Evolutionary conservation across 2,113 vertebrate genomes (phyloP), one percentile per base, ranked within the genome.

Genomic region (Pachypanchax playfairii): DNA sequence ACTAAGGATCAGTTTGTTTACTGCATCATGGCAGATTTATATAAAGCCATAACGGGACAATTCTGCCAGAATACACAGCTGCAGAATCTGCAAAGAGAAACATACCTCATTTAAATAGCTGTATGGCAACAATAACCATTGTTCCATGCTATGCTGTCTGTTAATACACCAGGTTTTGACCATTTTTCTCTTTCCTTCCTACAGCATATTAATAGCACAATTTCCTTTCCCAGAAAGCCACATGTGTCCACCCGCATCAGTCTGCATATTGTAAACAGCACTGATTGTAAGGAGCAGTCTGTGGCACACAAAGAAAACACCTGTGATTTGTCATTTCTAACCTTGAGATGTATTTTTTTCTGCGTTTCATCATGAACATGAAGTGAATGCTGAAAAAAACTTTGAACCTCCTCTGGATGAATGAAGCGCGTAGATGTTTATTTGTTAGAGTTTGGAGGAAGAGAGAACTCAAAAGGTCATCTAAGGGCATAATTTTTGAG

Each of bases 361-460:
- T 41, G 42, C 47, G 18, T 54, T 49, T 15, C 24, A 21, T 15
- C 26, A 65, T 49, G 15, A 48, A 56, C 65, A 75, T 47, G 29
- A 65, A 55, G 24, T 33, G 58, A 75, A 79, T 18, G n/a, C 33
- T 39, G 22, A 44, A 74, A 59, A 72, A 62, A 39, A 44, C 53
- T 31, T 36, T 20, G 26, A 65, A 35, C 21, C 43, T 67, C 14
- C 31, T 58, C 47, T 35, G 43, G 47, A 53, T 33, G 24, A 73
- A 67, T 51, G 63, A 56, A 72, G 46, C 26, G 11, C 20, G 24
- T 39, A 72, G 71, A 79, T 82, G 68, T 80, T 83, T 83, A 77
- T 73, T 80, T 72, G 65, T 39, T 44, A 43, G 39, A 77, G 59
- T 38, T 54, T 36, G 49, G 2, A 39, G 46, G 69, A 65, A 29